phyloP scores from a whole-genome alignment of 2,113 vertebrate genomes.

The Riparia riparia region DNA sequence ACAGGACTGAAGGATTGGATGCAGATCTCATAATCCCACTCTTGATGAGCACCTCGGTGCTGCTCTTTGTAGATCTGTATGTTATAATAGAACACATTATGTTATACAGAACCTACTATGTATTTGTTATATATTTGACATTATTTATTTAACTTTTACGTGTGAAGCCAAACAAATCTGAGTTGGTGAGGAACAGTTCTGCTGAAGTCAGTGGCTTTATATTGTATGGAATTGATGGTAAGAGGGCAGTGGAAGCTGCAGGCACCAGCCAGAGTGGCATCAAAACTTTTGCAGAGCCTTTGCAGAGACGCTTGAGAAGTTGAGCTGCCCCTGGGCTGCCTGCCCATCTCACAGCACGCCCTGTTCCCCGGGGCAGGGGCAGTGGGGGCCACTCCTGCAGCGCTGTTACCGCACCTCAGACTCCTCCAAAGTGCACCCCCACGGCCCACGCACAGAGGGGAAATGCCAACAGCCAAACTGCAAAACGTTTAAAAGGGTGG shows the following conservation, averaged over 20 bases:
- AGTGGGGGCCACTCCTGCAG: neutral
- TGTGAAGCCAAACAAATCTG: neutral
- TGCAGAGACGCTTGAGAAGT: neutral
- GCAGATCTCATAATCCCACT: neutral
- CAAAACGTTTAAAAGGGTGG: neutral
- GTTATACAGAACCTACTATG: neutral
- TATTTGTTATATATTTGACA: neutral
- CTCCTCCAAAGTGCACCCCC: neutral
- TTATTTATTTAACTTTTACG: neutral
- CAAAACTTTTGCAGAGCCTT: neutral
- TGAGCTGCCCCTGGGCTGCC: rapidly evolving
- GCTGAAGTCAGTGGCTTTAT: neutral
- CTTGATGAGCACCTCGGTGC: neutral
- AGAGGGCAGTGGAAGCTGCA: neutral
- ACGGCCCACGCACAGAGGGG: neutral
- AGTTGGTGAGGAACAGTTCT: neutral
- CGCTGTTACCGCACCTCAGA: neutral
- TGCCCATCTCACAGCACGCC: rapidly evolving
- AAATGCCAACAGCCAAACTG: neutral
- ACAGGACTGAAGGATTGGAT: neutral
- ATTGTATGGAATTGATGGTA: neutral
- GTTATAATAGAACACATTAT: neutral
- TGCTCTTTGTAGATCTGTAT: neutral
- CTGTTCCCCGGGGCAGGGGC: neutral
- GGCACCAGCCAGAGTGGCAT: neutral